Evolutionary conservation across 2,797 vertebrate species (phyloP), one percentile per base, ranked within the genome.

Genomic region (Falco naumanni): DNA sequence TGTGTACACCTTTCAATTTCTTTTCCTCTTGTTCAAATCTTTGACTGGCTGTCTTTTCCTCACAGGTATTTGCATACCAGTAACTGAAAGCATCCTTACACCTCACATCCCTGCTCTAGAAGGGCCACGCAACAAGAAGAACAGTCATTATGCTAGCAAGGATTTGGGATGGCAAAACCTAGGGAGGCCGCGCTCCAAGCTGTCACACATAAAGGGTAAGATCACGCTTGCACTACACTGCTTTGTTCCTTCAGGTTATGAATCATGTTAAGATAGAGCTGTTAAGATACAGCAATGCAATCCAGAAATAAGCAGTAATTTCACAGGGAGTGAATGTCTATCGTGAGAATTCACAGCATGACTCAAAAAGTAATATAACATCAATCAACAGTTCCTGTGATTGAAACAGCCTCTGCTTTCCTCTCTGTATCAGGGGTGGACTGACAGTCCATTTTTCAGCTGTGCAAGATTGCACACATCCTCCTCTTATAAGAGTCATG

Each of bases 161-260:
- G 99, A 99, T 91, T 98, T 99, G 80, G 98, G 97, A 85, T 99
- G 99, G 99, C 99, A 98, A 93, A 99, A 98, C 96, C 96, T 98
- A 28, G 98, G 98, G 68, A 99, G 99, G 95, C 79, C 97, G 1
- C 98, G 99, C 10, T 92, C 98, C 76, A 99, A 99, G 97, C 97
- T 98, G 90, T 97, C 99, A 37, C 98, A 98, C 12, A 94, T 99
- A 69, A 99, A 99, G 99, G 99, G 99, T 99, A 96, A 25, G 93
- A 20, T 17, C n/a, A 14, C 25, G 10, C 87, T 77, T 60, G 74
- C 29, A 45, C 10, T 65, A 19, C 8, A 2, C 19, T 50, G 31
- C 41, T 54, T 61, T 72, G 15, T 48, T 94, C 31, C 56, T 72
- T 77, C 43, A 2, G n/a, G 43, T 21, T 37, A 60, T 17, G 11